Evolutionary conservation across 2,797 vertebrate species (phyloP).

Genomic region (Synaphobranchus kaupii): DNA sequence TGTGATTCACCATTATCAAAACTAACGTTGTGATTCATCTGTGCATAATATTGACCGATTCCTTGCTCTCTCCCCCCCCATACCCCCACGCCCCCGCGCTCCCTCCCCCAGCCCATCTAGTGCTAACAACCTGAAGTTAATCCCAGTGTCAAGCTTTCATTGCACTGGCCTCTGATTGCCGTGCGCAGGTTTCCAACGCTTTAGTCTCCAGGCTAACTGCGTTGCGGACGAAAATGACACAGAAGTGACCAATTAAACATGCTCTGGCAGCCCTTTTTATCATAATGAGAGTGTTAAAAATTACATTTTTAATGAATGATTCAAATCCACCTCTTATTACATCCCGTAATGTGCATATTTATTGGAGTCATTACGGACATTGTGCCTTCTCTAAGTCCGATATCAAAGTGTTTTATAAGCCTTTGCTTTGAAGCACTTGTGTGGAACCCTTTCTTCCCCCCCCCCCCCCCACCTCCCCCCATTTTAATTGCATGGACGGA

Average conservation of each 20-base stretch:
- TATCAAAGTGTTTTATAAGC: neutral
- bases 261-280: neutral
- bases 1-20: neutral
- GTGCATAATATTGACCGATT: neutral
- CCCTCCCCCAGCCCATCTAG: neutral
- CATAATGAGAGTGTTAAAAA: neutral
- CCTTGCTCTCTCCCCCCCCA: neutral
- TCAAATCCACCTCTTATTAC: neutral
- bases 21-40: neutral
- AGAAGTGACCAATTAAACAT: neutral
- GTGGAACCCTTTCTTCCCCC: neutral
- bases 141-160: neutral
- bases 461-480: neutral
- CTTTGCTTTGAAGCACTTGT: neutral
- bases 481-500: neutral
- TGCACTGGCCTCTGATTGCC: neutral
- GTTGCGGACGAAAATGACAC: neutral
- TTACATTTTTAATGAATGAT: neutral
- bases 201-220: neutral
- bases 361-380: constrained; percentile 1
- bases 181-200: neutral
- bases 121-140: neutral
- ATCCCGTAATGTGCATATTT: neutral
- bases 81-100: no score
- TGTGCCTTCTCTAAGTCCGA: neutral